Evolutionary conservation across 2,113 vertebrate species (phyloP), one percentile per base, ranked within the genome.

Genomic region (Colossoma macropomum): DNA sequence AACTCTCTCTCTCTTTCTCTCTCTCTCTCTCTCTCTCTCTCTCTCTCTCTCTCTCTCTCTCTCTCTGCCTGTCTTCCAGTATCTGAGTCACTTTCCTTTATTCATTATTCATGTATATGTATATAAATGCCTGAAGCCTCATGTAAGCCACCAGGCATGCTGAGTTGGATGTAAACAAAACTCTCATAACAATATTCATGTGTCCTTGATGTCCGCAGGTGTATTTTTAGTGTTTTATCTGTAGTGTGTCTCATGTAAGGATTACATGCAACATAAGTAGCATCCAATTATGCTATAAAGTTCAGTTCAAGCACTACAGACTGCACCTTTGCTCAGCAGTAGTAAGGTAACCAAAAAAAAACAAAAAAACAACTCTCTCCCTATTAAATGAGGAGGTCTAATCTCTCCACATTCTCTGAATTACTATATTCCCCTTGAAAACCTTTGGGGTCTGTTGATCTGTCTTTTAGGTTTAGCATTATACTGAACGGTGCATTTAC

Each of bases 51-150:
- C n/a, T n/a, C n/a, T n/a, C n/a, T n/a, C n/a, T n/a, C n/a, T n/a
- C n/a, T n/a, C n/a, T n/a, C n/a, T n/a, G n/a, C n/a, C n/a, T n/a
- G n/a, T n/a, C n/a, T n/a, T n/a, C 7, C 34, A 38, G 41, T 45
- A 11, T 45, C 74, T 38, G 1, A 54, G 4, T 48, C 28, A 16
- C 27, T 11, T 25, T 74, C 23, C 23, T 45, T 30, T 59, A 38
- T 62, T 32, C 59, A 63, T 74, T 60, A 81, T 81, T 81, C 59
- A 81, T 75, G 59, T 60, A 41, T 63, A 54, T 62, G 76, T 65
- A 56, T 30, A 65, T 15, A 50, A 68, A 48, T 78, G 27, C 16
- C 76, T 50, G 27, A 68, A 38, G 21, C 32, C 23, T 69, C 19
- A 38, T 38, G 66, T 23, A 10, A 19, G 19, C 19, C 30, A 38